Percentiles rank a stretch among this genome's conserved stretches.
Evolutionary conservation across 1,140 invertebrate species (phyloP).

Genomic region (Cydia pomonella): DNA sequence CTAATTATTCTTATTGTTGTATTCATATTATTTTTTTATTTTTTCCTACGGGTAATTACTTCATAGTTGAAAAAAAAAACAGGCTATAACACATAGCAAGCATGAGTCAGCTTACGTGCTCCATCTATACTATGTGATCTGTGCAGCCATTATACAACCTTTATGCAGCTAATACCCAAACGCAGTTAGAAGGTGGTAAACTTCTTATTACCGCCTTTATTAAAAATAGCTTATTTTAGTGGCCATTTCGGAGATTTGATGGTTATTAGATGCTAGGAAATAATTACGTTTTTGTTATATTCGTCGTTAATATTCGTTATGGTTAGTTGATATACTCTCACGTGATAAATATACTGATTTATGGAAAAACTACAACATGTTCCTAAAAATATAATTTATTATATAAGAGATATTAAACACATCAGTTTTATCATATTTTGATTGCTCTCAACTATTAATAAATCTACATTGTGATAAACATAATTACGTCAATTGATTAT

Average conservation of each 20-base stretch:
- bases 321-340: background rate
- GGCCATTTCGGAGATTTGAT: conserved; percentile 19
- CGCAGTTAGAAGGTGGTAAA: conserved; percentile 23
- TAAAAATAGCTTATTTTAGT: conserved; percentile 27
- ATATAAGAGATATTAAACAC: no score
- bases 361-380: background rate
- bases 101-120: background rate
- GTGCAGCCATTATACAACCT: conserved; percentile 12
- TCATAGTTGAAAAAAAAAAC: no score
- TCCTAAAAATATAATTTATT: no score
- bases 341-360: background rate
- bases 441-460: no score
- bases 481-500: no score
- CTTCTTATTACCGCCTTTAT: conserved; percentile 26
- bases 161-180: conserved; percentile 26
- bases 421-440: no score
- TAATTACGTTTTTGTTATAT: conserved; percentile 4
- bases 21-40: no score
- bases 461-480: no score
- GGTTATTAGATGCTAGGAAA: conserved; percentile 13
- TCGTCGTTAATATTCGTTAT: background rate
- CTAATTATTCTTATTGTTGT: no score
- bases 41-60: no score
- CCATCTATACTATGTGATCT: background rate
- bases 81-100: background rate